A percentile compares a stretch with the other conserved stretches of the same genome.
Conservation (phyloP, 2,797 vertebrate genomes). For the Toxotes lorentzi region DNA sequence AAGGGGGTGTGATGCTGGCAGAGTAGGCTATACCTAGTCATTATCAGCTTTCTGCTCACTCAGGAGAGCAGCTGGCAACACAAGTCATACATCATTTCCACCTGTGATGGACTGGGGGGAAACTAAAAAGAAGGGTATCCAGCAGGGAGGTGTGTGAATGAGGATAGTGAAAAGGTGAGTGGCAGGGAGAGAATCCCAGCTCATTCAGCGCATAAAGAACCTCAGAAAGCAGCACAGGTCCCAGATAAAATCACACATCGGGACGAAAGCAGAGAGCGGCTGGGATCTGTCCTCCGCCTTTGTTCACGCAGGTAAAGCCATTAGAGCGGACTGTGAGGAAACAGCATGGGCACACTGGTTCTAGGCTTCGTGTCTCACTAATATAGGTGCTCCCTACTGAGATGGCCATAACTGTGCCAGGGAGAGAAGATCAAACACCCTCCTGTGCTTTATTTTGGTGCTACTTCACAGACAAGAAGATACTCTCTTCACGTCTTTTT, state of each 20-base stretch:
- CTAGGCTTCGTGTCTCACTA: slow-evolving; percentile 67
- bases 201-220: slow-evolving; percentile 49
- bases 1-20: slow-evolving; percentile 57
- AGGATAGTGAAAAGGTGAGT: slow-evolving; percentile 44
- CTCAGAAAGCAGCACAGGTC: slow-evolving; percentile 27
- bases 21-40: slow-evolving; percentile 69
- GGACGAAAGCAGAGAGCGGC: slow-evolving; percentile 42
- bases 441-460: slow-evolving; percentile 32
- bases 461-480: slow-evolving; percentile 56
- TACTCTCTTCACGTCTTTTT: slow-evolving; percentile 31
- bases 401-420: slow-evolving; percentile 67
- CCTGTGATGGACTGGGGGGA: slow-evolving; percentile 64
- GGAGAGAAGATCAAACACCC: slow-evolving; percentile 50
- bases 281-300: slow-evolving; percentile 61
- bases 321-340: slow-evolving; percentile 60
- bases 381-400: slow-evolving; percentile 57
- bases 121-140: not conserved
- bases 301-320: slow-evolving; percentile 69
- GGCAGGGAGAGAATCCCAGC: slow-evolving; percentile 47
- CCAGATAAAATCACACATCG: slow-evolving; percentile 58
- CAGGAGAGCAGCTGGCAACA: slow-evolving; percentile 62
- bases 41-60: slow-evolving; percentile 77
- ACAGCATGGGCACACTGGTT: slow-evolving; percentile 61
- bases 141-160: slow-evolving; percentile 1
- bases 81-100: slow-evolving; percentile 79